Conservation (phyloP, 1,140 invertebrate genomes). For the Euschistus heros region DNA sequence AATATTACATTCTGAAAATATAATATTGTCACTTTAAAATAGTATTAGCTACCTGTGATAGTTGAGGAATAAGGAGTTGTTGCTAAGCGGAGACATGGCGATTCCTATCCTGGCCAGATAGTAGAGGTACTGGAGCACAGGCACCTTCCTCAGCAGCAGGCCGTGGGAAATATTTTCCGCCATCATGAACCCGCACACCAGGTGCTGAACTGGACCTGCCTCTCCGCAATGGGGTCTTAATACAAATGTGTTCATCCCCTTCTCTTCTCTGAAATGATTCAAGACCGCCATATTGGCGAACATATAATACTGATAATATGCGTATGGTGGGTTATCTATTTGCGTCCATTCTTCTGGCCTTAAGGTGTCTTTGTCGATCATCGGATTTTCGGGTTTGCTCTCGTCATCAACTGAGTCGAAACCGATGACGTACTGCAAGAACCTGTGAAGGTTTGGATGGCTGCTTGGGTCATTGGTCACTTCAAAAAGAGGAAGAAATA, state of each 20-base stretch:
- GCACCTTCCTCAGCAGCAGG: constrained; percentile 91
- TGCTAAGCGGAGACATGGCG: constrained; percentile 97
- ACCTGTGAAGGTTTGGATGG: constrained; percentile 89
- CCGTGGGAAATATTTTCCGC: constrained; percentile 98
- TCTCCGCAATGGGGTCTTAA: constrained; percentile 97
- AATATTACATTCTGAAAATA: too few relatives aligned
- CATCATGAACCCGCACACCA: constrained; percentile 91
- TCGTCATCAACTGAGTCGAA: constrained; percentile 99
- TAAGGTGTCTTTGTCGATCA: constrained; percentile 77
- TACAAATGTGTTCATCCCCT: constrained; percentile 91
- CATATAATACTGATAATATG: constrained; percentile 97
- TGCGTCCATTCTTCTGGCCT: constrained; percentile 76
- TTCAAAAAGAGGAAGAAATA: constrained; percentile 93
- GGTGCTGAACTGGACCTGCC: constrained; percentile 90
- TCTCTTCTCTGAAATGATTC: constrained; percentile 86
- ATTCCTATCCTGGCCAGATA: constrained; percentile 93
- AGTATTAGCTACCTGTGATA: constrained; percentile 70
- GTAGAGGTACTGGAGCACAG: constrained; percentile 95
- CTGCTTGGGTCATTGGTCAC: constrained; percentile 83
- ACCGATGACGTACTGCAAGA: constrained; percentile 79
- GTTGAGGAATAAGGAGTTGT: constrained; percentile 97
- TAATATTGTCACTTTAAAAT: too few relatives aligned
- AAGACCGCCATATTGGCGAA: constrained; percentile 93
- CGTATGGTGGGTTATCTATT: constrained; percentile 94
- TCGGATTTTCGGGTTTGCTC: constrained; percentile 93